Conservation (phyloP, 2,113 vertebrate genomes). For the Heliornis fulica region DNA sequence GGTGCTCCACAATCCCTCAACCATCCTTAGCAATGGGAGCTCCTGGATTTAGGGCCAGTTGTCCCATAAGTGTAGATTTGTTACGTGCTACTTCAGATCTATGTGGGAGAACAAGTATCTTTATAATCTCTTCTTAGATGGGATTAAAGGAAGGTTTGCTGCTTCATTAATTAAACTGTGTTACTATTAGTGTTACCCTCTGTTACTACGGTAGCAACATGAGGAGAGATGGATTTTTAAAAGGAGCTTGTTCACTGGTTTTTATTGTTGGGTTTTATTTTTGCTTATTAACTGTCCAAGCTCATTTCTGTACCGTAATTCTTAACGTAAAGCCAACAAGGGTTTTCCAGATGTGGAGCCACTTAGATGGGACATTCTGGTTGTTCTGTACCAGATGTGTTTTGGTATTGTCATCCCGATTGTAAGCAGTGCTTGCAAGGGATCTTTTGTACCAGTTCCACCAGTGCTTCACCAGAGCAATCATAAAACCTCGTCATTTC, state of each 20-base stretch:
- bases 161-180: slow-evolving; percentile 6
- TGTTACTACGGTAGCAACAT: background rate
- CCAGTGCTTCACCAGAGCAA: background rate
- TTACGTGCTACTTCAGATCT: background rate
- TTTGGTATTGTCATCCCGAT: background rate
- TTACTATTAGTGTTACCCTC: background rate
- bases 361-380: background rate
- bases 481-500: background rate
- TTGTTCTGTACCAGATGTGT: fast-evolving
- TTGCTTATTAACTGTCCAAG: background rate
- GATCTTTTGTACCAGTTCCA: background rate
- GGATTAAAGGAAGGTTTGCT: slow-evolving; percentile 31
- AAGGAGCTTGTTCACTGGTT: background rate
- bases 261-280: background rate
- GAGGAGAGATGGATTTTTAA: background rate
- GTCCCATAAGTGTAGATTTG: background rate
- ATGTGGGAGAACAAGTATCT: background rate
- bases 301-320: background rate
- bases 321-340: background rate
- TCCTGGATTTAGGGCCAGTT: background rate
- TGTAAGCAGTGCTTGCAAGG: background rate
- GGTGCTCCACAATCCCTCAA: background rate
- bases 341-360: background rate
- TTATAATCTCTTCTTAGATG: slow-evolving; percentile 17
- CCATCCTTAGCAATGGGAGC: background rate